These are phyloP conservation scores for Apantesis nais DNA, from an alignment of 2,888 invertebrate genomes.

Conservation along the genomic window DNA sequence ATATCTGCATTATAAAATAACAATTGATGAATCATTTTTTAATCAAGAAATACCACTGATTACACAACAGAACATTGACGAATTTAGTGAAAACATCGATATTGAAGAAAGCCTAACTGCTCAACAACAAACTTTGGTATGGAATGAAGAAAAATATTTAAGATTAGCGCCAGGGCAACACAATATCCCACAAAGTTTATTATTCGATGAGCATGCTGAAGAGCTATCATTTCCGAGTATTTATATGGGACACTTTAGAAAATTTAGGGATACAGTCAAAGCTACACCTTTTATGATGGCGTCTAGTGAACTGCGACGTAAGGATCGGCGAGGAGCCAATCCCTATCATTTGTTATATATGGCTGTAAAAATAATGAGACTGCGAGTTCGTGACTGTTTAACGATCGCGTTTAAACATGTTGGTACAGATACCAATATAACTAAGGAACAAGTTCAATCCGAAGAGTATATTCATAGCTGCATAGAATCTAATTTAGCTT, in stretches of 20 bases:
- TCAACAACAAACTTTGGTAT: conserved; percentile 43
- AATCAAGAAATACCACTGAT: conserved; percentile 30
- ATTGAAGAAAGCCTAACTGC: conserved; percentile 44
- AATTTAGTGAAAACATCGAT: conserved; percentile 44
- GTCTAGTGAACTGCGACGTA: conserved; percentile 50
- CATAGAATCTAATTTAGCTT: conserved; percentile 45
- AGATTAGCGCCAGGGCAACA: conserved; percentile 34
- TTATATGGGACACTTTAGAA: conserved; percentile 51
- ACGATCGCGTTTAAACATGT: conserved; percentile 46
- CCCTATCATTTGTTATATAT: conserved; percentile 53
- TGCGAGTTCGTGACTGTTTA: conserved; percentile 36
- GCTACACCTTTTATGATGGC: conserved; percentile 47
- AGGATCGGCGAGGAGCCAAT: conserved; percentile 53
- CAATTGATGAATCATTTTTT: conserved; percentile 41
- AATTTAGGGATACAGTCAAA: conserved; percentile 43
- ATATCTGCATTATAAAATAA: conserved; percentile 41
- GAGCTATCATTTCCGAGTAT: conserved; percentile 63
- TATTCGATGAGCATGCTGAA: conserved; percentile 60
- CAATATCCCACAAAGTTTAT: conserved; percentile 39
- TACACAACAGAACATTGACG: conserved; percentile 30
- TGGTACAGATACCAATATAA: conserved; percentile 49
- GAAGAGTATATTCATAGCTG: conserved; percentile 47
- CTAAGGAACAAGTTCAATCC: conserved; percentile 50
- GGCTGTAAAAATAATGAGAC: conserved; percentile 34
- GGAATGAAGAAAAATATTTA: conserved; percentile 37